A percentile compares a stretch with the other conserved stretches of the same genome.
Conservation (phyloP, 1,140 invertebrate species). For the Alviniconcha marisindica region DNA sequence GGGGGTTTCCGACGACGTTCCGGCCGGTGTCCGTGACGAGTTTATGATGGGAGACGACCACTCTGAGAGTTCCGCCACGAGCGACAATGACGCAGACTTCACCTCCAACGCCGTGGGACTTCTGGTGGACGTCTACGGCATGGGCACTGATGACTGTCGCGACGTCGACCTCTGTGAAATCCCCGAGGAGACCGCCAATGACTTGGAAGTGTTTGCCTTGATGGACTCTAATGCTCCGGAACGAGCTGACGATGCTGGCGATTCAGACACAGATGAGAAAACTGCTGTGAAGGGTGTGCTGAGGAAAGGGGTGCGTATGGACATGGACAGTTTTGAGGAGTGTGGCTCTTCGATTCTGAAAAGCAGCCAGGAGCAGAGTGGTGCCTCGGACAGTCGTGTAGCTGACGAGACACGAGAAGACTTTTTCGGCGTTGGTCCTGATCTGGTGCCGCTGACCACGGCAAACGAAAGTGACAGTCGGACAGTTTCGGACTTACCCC, state of each 20-base stretch:
- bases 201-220: constrained; percentile 1
- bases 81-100: not conserved
- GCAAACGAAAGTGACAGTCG: too few relatives aligned
- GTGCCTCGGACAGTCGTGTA: not conserved
- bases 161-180: not conserved
- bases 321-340: not conserved
- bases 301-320: not conserved
- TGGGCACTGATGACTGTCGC: not conserved
- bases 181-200: not conserved
- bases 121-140: constrained; percentile 1
- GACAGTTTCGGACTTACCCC: too few relatives aligned
- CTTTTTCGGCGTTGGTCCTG: not conserved
- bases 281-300: not conserved
- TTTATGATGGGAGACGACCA: not conserved
- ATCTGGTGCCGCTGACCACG: not conserved
- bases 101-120: not conserved
- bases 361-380: not conserved
- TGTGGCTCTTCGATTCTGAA: not conserved
- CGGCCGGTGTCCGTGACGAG: too few relatives aligned
- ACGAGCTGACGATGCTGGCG: not conserved
- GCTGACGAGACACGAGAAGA: not conserved
- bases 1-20: too few relatives aligned
- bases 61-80: not conserved
- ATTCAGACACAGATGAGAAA: not conserved
- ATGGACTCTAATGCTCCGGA: not conserved